Conservation (phyloP, 2,888 invertebrate genomes). For the Melanchra persicariae region DNA sequence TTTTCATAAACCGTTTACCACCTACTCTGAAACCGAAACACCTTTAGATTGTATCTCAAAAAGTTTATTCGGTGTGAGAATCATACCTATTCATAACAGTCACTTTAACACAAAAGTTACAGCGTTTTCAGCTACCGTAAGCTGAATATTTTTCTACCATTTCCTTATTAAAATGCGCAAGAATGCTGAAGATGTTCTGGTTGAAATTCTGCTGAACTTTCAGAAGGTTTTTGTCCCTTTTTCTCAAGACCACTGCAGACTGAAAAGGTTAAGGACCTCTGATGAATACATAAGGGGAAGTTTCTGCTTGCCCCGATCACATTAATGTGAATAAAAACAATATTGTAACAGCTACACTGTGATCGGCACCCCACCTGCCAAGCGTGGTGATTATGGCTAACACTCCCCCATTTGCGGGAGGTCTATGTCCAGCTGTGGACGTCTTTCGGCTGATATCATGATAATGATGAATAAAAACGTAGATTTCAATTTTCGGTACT, state of each 20-base stretch:
- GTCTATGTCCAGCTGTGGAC: too few relatives aligned
- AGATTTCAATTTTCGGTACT: too few relatives aligned
- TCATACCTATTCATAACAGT: slow-evolving; percentile 14
- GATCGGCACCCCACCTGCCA: too few relatives aligned
- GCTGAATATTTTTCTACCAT: slow-evolving; percentile 14
- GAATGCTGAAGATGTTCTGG: slow-evolving; percentile 4
- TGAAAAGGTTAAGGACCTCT: slow-evolving; percentile 25
- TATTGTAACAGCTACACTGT: too few relatives aligned
- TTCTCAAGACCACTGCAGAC: not conserved
- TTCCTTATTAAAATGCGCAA: slow-evolving; percentile 7
- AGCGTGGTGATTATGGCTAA: too few relatives aligned
- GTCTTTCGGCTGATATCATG: too few relatives aligned
- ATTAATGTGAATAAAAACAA: not conserved
- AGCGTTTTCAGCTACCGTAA: slow-evolving; percentile 10
- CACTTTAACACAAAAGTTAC: not conserved
- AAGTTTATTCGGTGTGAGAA: slow-evolving; percentile 7
- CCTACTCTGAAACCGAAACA: not conserved
- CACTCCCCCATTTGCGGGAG: too few relatives aligned
- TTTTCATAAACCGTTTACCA: not conserved
- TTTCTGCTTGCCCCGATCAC: not conserved
- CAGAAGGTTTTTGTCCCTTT: not conserved
- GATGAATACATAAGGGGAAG: slow-evolving; percentile 3
- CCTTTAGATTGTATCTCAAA: not conserved
- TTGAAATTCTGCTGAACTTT: slow-evolving; percentile 28
- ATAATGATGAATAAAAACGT: too few relatives aligned